phyloP scores from a whole-genome alignment of 2,797 vertebrate species.

The Hyperoplus lanceolatus region DNA sequence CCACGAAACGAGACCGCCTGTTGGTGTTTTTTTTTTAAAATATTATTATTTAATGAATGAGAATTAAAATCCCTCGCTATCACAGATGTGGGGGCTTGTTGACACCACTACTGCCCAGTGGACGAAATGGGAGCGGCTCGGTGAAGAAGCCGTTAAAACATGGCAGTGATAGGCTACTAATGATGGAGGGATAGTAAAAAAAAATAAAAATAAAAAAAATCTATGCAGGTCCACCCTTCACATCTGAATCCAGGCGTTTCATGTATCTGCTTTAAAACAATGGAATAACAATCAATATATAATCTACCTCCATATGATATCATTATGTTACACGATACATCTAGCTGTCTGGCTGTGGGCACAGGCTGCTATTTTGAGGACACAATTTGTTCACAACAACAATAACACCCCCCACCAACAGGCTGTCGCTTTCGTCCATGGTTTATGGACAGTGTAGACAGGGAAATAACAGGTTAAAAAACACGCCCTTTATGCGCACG shows the following conservation, averaged over 20 bases:
- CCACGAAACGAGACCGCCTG: not conserved
- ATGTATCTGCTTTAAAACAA: not conserved
- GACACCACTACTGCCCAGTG: slow-evolving; percentile 23
- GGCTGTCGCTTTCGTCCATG: slow-evolving; percentile 53
- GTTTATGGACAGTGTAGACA: not conserved
- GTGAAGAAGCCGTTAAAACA: slow-evolving; percentile 45
- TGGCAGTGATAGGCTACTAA: slow-evolving; percentile 35
- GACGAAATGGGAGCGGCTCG: slow-evolving; percentile 50
- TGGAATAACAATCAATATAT: not conserved
- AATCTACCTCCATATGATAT: too few relatives aligned
- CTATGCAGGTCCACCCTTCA: slow-evolving; percentile 21
- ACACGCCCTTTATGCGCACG: slow-evolving; percentile 32
- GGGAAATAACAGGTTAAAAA: slow-evolving; percentile 22
- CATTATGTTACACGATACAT: not conserved
- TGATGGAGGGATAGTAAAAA: slow-evolving; percentile 33
- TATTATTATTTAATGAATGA: not conserved
- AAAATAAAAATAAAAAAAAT: not conserved
- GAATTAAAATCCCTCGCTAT: not conserved
- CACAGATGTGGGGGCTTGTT: not conserved
- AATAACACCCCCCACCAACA: slow-evolving; percentile 21
- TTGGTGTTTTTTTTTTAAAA: not conserved
- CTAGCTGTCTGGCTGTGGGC: slow-evolving; percentile 24
- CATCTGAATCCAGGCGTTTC: accelerated
- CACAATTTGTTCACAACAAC: slow-evolving; percentile 60
- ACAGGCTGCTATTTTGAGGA: slow-evolving; percentile 22